These are phyloP conservation scores for Ptilodon capucinus DNA, from an alignment of 2,888 invertebrate genomes.

Conservation along the genomic window DNA sequence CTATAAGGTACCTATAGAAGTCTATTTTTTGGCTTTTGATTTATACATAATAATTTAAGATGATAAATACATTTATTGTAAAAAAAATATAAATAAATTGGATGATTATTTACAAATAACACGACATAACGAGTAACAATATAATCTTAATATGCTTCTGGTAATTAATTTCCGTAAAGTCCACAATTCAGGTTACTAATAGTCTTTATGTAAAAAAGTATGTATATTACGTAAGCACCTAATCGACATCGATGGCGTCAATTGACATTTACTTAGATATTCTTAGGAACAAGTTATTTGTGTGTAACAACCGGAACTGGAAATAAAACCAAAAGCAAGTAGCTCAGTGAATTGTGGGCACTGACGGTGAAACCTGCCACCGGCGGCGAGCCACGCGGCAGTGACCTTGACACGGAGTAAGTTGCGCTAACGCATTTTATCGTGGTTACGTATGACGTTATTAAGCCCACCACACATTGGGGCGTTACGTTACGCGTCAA, in stretches of 20 bases:
- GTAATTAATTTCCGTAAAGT: too few relatives aligned
- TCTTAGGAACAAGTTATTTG: not conserved
- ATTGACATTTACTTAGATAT: conserved; percentile 1
- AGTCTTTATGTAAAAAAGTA: not conserved
- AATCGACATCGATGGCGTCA: not conserved
- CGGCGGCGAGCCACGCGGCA: not conserved
- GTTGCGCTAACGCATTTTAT: conserved; percentile 1
- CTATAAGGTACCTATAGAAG: too few relatives aligned
- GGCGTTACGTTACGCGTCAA: too few relatives aligned
- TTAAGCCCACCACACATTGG: too few relatives aligned
- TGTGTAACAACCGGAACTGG: conserved; percentile 2
- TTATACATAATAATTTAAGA: too few relatives aligned
- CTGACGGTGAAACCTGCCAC: not conserved
- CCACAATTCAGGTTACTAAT: too few relatives aligned
- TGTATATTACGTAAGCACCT: not conserved
- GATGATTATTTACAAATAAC: too few relatives aligned
- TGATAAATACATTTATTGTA: too few relatives aligned
- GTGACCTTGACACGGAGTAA: not conserved
- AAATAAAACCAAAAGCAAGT: not conserved
- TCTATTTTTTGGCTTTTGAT: too few relatives aligned
- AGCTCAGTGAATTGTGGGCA: not conserved
- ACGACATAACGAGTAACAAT: too few relatives aligned
- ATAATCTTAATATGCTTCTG: too few relatives aligned
- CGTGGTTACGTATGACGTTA: not conserved
- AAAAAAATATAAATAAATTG: too few relatives aligned